Percentiles rank a stretch among this genome's conserved stretches.
phyloP scores from a whole-genome alignment of 2,797 vertebrate species.

The Falco cherrug region DNA sequence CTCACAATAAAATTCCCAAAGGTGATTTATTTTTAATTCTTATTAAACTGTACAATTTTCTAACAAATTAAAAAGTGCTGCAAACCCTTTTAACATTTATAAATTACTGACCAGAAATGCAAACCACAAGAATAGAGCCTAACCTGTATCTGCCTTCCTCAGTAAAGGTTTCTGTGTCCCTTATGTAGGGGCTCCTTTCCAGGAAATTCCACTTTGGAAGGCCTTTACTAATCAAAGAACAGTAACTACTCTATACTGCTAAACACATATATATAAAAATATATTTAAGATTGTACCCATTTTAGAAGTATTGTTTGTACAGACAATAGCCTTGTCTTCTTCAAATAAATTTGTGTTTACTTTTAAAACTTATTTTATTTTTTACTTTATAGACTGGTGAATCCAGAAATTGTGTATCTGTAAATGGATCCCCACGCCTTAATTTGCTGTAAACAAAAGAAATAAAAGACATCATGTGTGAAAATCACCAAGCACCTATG shows the following conservation, averaged over 20 bases:
- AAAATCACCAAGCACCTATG: background rate
- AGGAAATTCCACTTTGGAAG: background rate
- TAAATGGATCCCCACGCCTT: conserved; percentile 86
- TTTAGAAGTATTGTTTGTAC: background rate
- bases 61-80: background rate
- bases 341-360: conserved; percentile 61
- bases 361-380: conserved; percentile 63
- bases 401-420: conserved; percentile 83
- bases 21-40: conserved; percentile 13
- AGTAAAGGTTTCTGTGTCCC: background rate
- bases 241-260: background rate
- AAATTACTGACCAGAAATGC: background rate
- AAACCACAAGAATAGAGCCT: background rate
- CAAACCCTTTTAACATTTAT: background rate
- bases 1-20: conserved; percentile 10
- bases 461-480: background rate
- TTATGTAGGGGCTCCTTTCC: background rate
- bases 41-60: background rate
- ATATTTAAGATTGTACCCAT: background rate
- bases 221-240: background rate
- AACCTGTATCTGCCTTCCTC: background rate
- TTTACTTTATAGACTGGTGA: conserved; percentile 82
- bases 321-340: background rate
- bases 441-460: conserved; percentile 82
- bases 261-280: background rate